Evolutionary conservation across 2,888 invertebrate genomes (phyloP).

Genomic region (Willowsia nigromaculata): DNA sequence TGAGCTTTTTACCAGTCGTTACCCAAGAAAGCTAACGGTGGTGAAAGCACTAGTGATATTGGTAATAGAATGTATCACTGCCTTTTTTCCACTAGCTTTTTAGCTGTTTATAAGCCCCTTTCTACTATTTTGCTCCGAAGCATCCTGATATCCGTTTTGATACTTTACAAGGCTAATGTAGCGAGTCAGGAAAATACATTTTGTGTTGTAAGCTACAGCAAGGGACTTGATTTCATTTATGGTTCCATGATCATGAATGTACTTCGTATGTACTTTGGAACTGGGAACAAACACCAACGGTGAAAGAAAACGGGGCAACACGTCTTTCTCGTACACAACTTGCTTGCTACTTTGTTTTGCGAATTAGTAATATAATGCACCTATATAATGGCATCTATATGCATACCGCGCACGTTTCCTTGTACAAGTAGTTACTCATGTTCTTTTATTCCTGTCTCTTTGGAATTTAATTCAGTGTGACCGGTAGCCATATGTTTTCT

Average conservation of each 20-base stretch:
- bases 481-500: conserved; percentile 29
- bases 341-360: too few relatives aligned
- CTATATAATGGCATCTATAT: not conserved
- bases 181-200: not conserved
- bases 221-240: not conserved
- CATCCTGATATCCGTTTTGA: not conserved
- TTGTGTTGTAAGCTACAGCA: not conserved
- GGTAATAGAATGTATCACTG: not conserved
- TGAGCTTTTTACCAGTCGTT: not conserved
- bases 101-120: not conserved
- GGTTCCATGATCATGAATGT: too few relatives aligned
- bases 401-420: too few relatives aligned
- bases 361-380: not conserved
- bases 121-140: not conserved
- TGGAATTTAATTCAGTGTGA: conserved; percentile 48
- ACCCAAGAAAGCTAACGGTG: not conserved
- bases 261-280: too few relatives aligned
- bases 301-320: too few relatives aligned
- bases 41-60: not conserved
- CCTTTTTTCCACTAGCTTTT: not conserved
- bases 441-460: conserved; percentile 12
- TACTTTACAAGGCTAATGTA: not conserved
- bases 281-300: too few relatives aligned
- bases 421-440: not conserved
- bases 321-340: not conserved